Evolutionary conservation across 2,797 vertebrate genomes (phyloP).

Genomic region (Coendou prehensilis): DNA sequence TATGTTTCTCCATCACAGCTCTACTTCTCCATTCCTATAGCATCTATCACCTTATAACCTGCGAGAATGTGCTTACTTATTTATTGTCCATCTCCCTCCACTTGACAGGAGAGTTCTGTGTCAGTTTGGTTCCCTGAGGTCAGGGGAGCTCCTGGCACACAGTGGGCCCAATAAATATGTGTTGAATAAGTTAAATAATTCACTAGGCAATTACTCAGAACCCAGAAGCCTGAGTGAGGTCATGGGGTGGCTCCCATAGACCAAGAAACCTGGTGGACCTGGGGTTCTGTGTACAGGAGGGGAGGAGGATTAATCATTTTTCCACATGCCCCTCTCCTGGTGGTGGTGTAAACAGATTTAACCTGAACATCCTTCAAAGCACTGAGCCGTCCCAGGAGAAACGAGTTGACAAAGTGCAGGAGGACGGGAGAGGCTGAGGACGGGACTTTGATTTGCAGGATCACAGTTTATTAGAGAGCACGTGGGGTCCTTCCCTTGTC

Average conservation of each 20-base stretch:
- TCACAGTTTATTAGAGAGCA: constrained; percentile 86
- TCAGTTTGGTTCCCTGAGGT: neutral
- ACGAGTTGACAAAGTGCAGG: constrained; percentile 62
- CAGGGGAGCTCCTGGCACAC: neutral
- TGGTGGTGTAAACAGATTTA: constrained; percentile 84
- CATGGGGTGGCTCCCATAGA: neutral
- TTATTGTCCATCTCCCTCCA: neutral
- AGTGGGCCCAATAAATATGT: neutral
- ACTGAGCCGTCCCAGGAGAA: constrained; percentile 82
- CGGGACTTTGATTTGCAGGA: constrained; percentile 88
- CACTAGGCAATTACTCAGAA: neutral
- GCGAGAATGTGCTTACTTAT: neutral
- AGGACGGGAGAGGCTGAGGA: constrained; percentile 71
- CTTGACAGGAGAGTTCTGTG: neutral
- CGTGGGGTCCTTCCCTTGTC: constrained; percentile 75
- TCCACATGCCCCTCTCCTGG: neutral
- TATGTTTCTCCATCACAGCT: neutral
- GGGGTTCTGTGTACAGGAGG: neutral
- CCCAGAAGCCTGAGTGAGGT: neutral
- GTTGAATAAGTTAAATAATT: neutral
- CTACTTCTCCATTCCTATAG: neutral
- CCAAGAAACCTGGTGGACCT: neutral
- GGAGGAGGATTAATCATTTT: constrained; percentile 27
- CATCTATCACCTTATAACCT: neutral
- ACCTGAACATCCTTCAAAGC: constrained; percentile 87